phyloP scores from a whole-genome alignment of 2,888 invertebrate species.

The Hirtodrosophila cameraria region DNA sequence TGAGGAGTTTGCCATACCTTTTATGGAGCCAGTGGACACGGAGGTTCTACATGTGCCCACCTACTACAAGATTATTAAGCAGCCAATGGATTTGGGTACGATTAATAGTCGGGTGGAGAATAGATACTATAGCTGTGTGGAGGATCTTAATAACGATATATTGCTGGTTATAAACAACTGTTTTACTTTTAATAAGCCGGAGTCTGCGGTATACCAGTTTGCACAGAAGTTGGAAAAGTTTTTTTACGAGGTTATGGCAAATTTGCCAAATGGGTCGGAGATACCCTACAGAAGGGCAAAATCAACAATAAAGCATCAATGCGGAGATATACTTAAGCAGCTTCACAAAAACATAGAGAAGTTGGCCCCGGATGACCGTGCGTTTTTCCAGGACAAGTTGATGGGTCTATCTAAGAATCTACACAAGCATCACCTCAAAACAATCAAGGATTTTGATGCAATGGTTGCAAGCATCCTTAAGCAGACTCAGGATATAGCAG shows the following conservation, averaged over 20 bases:
- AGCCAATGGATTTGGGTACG: slow-evolving; percentile 34
- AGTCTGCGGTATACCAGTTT: neutral
- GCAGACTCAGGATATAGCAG: no score
- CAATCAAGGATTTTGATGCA: no score
- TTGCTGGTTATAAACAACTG: slow-evolving; percentile 20
- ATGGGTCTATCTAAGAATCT: no score
- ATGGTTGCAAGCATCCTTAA: no score
- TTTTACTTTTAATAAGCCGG: slow-evolving; percentile 9
- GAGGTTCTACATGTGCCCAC: slow-evolving; percentile 1
- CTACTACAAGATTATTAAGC: slow-evolving; percentile 7
- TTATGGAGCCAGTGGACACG: slow-evolving; percentile 36
- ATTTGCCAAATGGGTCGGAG: slow-evolving; percentile 6
- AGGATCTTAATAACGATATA: slow-evolving; percentile 10
- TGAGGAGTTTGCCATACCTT: neutral
- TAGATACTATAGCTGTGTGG: slow-evolving; percentile 11
- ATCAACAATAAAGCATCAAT: neutral
- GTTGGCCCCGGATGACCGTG: neutral
- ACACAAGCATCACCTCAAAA: no score
- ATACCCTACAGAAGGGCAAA: neutral
- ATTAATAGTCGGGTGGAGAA: slow-evolving; percentile 3
- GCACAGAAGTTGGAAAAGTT: slow-evolving; percentile 9
- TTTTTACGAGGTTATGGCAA: no score
- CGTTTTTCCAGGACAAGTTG: slow-evolving; percentile 3
- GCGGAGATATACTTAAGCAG: neutral
- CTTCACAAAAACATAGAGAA: neutral